These are phyloP conservation scores for Micropoecilia bifurca DNA, from an alignment of 2,797 vertebrate genomes.

Conservation along the genomic window DNA sequence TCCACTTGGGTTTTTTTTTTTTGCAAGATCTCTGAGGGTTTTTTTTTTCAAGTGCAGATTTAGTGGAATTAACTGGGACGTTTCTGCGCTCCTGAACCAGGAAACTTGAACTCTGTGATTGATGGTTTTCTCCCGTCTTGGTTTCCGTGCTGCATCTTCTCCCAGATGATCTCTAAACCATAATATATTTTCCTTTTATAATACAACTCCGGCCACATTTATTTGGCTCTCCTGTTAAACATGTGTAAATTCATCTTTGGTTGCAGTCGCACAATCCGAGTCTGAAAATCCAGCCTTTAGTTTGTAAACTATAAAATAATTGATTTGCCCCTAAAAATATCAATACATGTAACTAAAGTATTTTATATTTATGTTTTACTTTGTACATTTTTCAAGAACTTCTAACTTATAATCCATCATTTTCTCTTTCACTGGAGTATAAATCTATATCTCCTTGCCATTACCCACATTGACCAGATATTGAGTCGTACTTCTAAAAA, in stretches of 20 bases:
- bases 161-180: conserved; percentile 49
- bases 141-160: conserved; percentile 4
- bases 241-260: conserved; percentile 24
- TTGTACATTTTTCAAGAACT: background rate
- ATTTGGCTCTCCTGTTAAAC: conserved; percentile 6
- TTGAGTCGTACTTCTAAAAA: background rate
- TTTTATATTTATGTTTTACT: background rate
- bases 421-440: background rate
- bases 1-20: conserved; percentile 61
- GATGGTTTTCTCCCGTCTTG: conserved; percentile 34
- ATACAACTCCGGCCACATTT: conserved; percentile 59
- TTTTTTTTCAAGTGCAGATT: background rate
- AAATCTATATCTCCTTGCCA: background rate
- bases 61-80: conserved; percentile 9
- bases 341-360: background rate
- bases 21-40: background rate
- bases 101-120: conserved; percentile 69
- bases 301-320: conserved; percentile 18
- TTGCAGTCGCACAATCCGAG: background rate
- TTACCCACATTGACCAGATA: background rate
- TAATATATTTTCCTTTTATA: conserved; percentile 40
- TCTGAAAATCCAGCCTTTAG: background rate
- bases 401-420: background rate
- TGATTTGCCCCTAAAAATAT: background rate
- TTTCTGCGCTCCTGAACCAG: conserved; percentile 44